Evolutionary conservation across 2,888 invertebrate species (phyloP).

Genomic region (Lasiommata megera): DNA sequence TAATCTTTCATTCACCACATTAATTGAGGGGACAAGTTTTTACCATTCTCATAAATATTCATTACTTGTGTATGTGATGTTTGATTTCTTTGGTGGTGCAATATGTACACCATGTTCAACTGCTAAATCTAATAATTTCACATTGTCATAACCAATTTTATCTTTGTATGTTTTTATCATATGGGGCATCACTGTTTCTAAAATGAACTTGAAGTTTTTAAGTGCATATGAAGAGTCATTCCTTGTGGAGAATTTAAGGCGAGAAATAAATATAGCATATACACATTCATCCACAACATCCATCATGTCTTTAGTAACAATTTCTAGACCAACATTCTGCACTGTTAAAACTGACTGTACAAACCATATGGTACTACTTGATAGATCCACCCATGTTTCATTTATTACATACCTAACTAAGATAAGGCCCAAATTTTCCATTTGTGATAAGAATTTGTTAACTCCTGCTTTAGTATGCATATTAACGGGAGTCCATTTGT

Average conservation of each 20-base stretch:
- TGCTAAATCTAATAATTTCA: slow-evolving; percentile 71
- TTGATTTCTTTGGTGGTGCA: slow-evolving; percentile 80
- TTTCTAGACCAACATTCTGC: slow-evolving; percentile 87
- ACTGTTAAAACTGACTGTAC: slow-evolving; percentile 87
- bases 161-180: slow-evolving; percentile 83
- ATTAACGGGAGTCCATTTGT: slow-evolving; percentile 92
- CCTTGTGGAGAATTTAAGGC: slow-evolving; percentile 81
- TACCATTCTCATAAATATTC: slow-evolving; percentile 82
- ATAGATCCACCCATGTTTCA: slow-evolving; percentile 86
- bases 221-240: slow-evolving; percentile 72
- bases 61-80: slow-evolving; percentile 85
- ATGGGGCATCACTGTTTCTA: slow-evolving; percentile 83
- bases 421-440: slow-evolving; percentile 85
- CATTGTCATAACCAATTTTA: slow-evolving; percentile 82
- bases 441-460: slow-evolving; percentile 85
- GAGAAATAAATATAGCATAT: slow-evolving; percentile 86
- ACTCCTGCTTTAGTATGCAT: slow-evolving; percentile 87
- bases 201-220: slow-evolving; percentile 87
- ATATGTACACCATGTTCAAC: slow-evolving; percentile 79
- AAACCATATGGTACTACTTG: slow-evolving; percentile 90
- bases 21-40: slow-evolving; percentile 33
- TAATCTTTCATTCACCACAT: slow-evolving; percentile 59
- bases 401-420: slow-evolving; percentile 84
- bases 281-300: slow-evolving; percentile 87
- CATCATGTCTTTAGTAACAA: slow-evolving; percentile 88